phyloP scores from a whole-genome alignment of 1,140 invertebrate species.

The Yoshiicerus persimilis region DNA sequence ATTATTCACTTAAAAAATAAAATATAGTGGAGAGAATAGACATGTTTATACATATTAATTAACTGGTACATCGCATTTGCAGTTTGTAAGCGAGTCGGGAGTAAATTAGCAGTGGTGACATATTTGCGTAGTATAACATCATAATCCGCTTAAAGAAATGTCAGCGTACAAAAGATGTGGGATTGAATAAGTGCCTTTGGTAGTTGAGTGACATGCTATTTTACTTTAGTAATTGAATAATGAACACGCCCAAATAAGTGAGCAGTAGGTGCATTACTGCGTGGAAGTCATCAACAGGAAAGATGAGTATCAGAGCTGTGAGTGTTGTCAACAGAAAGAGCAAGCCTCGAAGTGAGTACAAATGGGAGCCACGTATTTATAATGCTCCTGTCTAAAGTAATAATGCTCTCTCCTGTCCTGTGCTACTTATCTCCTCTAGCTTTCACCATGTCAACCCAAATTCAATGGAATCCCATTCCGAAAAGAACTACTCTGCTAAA shows the following conservation, averaged over 20 bases:
- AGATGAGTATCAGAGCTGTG: background rate
- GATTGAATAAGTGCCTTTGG: background rate
- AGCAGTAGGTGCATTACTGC: background rate
- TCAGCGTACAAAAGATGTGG: background rate
- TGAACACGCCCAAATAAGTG: background rate
- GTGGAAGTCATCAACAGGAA: background rate
- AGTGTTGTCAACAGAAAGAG: background rate
- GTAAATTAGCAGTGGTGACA: background rate
- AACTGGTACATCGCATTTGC: background rate
- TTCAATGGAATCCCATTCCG: background rate
- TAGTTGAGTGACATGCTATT: background rate
- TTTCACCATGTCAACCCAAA: background rate
- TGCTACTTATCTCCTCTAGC: background rate
- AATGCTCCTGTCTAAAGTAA: background rate
- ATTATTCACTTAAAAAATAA: background rate
- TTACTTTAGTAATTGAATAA: background rate
- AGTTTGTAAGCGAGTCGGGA: background rate
- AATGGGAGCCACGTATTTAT: background rate
- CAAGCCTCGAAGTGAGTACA: background rate
- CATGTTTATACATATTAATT: background rate
- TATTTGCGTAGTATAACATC: background rate
- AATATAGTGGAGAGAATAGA: background rate
- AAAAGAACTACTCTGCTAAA: background rate
- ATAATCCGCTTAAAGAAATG: background rate
- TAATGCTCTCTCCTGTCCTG: background rate